Conservation (phyloP, 2,113 vertebrate genomes). For the Glareola pratincola region DNA sequence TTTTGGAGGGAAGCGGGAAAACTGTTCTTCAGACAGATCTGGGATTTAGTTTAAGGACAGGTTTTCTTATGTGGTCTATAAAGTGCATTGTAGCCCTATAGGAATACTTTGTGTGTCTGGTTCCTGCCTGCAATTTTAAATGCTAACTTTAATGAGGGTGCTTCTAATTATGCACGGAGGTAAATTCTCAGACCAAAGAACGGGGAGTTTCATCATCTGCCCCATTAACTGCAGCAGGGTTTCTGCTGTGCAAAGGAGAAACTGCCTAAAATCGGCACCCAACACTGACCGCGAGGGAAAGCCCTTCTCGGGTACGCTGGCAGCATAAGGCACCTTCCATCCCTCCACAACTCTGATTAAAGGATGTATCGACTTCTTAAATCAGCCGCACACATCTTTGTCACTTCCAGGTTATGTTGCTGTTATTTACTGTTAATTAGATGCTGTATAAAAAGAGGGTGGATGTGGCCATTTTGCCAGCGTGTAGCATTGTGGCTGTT, state of each 20-base stretch:
- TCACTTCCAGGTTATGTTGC: background rate
- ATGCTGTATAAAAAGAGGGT: background rate
- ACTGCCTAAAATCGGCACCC: background rate
- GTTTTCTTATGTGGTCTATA: background rate
- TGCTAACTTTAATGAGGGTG: background rate
- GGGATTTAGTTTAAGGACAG: constrained; percentile 12
- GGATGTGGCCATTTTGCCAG: background rate
- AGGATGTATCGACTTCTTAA: background rate
- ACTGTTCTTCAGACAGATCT: background rate
- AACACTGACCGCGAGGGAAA: background rate
- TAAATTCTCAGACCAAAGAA: background rate
- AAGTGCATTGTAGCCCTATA: background rate
- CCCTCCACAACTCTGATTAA: background rate
- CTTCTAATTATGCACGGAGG: constrained; percentile 3
- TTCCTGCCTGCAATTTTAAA: constrained; percentile 17
- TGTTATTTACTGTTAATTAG: background rate
- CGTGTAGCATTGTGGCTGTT: background rate
- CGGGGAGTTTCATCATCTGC: background rate
- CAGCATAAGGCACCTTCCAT: background rate
- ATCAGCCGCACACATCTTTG: accelerated
- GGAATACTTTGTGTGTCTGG: background rate
- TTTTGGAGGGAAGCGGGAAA: background rate
- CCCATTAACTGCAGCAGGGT: background rate
- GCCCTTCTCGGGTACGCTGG: accelerated
- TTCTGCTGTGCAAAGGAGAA: background rate